These are phyloP conservation scores for Bombus polaris DNA, from an alignment of 1,140 invertebrate genomes.

Conservation along the genomic window DNA sequence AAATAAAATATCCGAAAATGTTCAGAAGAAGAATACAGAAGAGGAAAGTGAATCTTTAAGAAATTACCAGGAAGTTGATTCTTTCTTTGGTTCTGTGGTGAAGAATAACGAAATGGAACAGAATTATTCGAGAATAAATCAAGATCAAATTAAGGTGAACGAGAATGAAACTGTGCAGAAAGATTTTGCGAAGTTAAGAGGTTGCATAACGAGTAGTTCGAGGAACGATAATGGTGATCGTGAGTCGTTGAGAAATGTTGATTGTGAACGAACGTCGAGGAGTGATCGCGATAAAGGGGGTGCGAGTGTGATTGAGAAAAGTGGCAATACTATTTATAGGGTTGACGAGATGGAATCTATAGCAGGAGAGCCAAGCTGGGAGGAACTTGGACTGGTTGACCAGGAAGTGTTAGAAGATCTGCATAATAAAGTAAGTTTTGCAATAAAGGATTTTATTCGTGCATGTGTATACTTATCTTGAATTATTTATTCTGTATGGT, in stretches of 20 bases:
- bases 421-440: slow-evolving; percentile 82
- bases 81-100: slow-evolving; percentile 9
- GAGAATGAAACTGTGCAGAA: slow-evolving; percentile 16
- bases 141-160: neutral
- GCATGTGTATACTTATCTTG: neutral
- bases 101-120: neutral
- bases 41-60: neutral
- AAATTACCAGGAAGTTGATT: neutral
- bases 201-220: neutral
- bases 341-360: slow-evolving; percentile 74
- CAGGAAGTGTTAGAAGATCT: slow-evolving; percentile 82
- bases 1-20: neutral
- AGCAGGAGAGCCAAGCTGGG: slow-evolving; percentile 79
- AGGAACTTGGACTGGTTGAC: slow-evolving; percentile 83
- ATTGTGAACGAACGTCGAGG: slow-evolving; percentile 27
- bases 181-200: slow-evolving; percentile 1
- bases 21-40: neutral
- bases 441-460: neutral
- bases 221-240: neutral
- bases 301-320: slow-evolving; percentile 24
- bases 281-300: slow-evolving; percentile 18
- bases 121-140: neutral
- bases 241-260: slow-evolving; percentile 17
- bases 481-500: neutral
- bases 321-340: slow-evolving; percentile 36